Evolutionary conservation across 2,888 invertebrate genomes (phyloP).

Genomic region (Bhutanitis thaidina): DNA sequence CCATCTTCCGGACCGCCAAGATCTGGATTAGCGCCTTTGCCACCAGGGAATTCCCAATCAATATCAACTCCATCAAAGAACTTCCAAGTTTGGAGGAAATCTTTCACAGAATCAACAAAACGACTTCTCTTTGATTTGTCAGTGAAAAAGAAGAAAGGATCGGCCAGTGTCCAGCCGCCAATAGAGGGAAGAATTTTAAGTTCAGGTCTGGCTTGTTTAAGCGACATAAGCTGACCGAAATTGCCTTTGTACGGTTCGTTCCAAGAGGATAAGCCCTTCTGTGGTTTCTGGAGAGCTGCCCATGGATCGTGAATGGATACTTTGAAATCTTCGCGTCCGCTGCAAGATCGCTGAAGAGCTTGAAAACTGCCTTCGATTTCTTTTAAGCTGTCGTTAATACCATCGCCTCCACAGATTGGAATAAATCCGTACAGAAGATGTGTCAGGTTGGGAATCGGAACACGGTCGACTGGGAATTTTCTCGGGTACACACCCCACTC

Average conservation of each 20-base stretch:
- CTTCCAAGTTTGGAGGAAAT: constrained; percentile 72
- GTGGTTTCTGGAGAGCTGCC: constrained; percentile 73
- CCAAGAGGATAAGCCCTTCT: constrained; percentile 69
- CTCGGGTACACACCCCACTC: constrained; percentile 76
- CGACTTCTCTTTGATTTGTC: constrained; percentile 61
- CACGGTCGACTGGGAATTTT: constrained; percentile 65
- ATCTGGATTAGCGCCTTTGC: constrained; percentile 70
- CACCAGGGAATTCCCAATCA: constrained; percentile 76
- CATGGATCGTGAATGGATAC: constrained; percentile 73
- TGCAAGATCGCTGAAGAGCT: constrained; percentile 70
- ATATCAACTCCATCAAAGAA: constrained; percentile 75
- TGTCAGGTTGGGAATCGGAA: constrained; percentile 68
- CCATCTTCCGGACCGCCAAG: constrained; percentile 69
- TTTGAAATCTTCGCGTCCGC: constrained; percentile 71
- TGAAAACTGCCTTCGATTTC: constrained; percentile 75
- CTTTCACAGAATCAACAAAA: constrained; percentile 68
- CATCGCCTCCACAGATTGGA: constrained; percentile 73
- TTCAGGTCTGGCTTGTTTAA: constrained; percentile 69
- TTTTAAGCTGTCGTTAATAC: constrained; percentile 74
- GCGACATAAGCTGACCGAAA: constrained; percentile 71
- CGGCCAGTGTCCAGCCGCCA: constrained; percentile 72
- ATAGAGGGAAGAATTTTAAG: constrained; percentile 68
- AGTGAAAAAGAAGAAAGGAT: constrained; percentile 71
- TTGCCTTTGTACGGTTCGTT: constrained; percentile 75
- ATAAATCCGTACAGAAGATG: constrained; percentile 72